A percentile compares a stretch with the other conserved stretches of the same genome.
These are phyloP conservation scores for Chionis minor DNA, from an alignment of 2,113 vertebrate genomes.

Conservation along the genomic window DNA sequence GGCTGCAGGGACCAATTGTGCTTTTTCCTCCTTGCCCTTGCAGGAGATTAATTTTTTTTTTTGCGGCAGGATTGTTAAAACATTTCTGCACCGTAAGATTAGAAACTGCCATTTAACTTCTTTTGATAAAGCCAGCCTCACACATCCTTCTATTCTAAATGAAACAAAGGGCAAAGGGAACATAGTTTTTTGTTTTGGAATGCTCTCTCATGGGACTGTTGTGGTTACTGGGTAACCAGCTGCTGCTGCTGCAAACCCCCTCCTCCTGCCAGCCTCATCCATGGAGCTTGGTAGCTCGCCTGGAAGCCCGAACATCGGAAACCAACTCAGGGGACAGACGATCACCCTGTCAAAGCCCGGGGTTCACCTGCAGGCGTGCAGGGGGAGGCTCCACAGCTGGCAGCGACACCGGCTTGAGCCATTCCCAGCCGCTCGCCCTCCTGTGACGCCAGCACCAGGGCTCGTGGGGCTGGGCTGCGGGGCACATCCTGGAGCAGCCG, in stretches of 20 bases:
- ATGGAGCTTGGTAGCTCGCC: background rate
- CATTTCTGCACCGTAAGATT: constrained; percentile 16
- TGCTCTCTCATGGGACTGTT: background rate
- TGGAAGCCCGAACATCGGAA: background rate
- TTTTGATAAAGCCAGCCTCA: constrained; percentile 18
- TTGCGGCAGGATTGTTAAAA: background rate
- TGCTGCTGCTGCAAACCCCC: background rate
- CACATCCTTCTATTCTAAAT: constrained; percentile 58
- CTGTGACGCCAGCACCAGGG: background rate
- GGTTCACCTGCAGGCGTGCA: background rate
- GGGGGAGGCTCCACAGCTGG: background rate
- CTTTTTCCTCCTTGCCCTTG: background rate
- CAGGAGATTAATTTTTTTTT: background rate
- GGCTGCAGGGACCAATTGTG: background rate
- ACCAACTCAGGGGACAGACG: background rate
- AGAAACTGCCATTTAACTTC: background rate
- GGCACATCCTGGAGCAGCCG: background rate
- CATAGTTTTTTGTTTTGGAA: background rate
- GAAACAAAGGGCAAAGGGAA: constrained; percentile 49
- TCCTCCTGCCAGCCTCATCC: background rate
- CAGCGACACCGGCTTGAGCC: background rate
- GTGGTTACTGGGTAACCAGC: background rate
- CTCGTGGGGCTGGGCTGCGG: background rate
- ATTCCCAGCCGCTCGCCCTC: no score
- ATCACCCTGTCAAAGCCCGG: background rate